These are phyloP conservation scores for Patagioenas fasciata DNA, from an alignment of 2,113 vertebrate genomes.

Conservation along the genomic window DNA sequence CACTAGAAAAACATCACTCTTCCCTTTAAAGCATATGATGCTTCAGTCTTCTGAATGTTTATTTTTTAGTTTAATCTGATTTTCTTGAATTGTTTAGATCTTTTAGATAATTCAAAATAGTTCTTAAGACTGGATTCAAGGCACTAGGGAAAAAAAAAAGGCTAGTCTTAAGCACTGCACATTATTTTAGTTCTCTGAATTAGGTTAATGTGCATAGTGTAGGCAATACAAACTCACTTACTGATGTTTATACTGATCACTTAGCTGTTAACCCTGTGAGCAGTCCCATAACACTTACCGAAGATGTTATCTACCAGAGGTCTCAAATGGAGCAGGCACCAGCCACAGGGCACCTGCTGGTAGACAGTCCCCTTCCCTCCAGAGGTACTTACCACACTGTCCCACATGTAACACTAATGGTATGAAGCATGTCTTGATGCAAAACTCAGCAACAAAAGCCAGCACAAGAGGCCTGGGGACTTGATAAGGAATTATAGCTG, in stretches of 20 bases:
- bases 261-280: not conserved
- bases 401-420: fast-evolving
- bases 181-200: not conserved
- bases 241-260: not conserved
- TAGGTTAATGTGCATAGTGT: not conserved
- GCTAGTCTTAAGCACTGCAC: not conserved
- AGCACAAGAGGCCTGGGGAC: fast-evolving
- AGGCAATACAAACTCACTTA: not conserved
- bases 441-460: not conserved
- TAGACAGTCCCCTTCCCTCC: not conserved
- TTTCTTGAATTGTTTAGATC: not conserved
- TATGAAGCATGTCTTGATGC: fast-evolving
- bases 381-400: not conserved
- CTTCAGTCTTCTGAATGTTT: not conserved
- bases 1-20: not conserved
- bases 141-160: not conserved
- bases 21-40: not conserved
- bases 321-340: not conserved
- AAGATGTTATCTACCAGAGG: not conserved
- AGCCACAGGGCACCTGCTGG: not conserved
- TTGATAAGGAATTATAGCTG: not conserved
- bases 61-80: not conserved
- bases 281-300: not conserved
- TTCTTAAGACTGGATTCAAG: not conserved
- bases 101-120: not conserved